Evolutionary conservation across 2,888 invertebrate species (phyloP).

Genomic region (Temnothorax unifasciatus): DNA sequence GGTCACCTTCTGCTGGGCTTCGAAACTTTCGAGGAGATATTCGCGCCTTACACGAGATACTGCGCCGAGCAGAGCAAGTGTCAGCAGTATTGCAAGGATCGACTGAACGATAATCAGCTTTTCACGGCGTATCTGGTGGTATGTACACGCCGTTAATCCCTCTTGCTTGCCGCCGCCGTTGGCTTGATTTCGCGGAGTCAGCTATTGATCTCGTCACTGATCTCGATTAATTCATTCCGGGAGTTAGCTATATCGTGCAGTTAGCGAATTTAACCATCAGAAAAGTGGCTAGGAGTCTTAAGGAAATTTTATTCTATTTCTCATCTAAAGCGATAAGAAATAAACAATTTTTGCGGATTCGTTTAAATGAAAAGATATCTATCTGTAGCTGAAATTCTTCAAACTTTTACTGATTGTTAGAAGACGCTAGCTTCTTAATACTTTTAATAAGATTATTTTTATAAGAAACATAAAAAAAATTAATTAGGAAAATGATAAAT

Average conservation of each 20-base stretch:
- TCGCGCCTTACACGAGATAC: constrained; percentile 95
- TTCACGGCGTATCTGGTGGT: constrained; percentile 95
- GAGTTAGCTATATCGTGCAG: background rate
- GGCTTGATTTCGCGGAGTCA: background rate
- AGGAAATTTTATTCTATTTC: background rate
- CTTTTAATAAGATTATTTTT: background rate
- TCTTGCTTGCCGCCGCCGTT: background rate
- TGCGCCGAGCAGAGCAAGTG: constrained; percentile 95
- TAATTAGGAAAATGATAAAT: background rate
- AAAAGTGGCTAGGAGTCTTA: background rate
- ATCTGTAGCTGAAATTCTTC: background rate
- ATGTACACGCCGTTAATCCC: constrained; percentile 79
- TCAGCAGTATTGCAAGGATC: constrained; percentile 94
- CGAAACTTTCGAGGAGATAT: constrained; percentile 91
- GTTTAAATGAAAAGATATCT: background rate
- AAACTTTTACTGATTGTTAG: background rate
- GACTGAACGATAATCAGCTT: constrained; percentile 92
- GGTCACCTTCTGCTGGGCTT: constrained; percentile 93
- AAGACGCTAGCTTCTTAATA: background rate
- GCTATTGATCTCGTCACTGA: background rate
- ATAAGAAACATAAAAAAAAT: background rate
- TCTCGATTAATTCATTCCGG: background rate
- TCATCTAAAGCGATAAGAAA: background rate
- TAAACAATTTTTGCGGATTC: background rate
- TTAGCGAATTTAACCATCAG: background rate